Conservation (phyloP, 1,140 invertebrate species). For the Zeugodacus cucurbitae region DNA sequence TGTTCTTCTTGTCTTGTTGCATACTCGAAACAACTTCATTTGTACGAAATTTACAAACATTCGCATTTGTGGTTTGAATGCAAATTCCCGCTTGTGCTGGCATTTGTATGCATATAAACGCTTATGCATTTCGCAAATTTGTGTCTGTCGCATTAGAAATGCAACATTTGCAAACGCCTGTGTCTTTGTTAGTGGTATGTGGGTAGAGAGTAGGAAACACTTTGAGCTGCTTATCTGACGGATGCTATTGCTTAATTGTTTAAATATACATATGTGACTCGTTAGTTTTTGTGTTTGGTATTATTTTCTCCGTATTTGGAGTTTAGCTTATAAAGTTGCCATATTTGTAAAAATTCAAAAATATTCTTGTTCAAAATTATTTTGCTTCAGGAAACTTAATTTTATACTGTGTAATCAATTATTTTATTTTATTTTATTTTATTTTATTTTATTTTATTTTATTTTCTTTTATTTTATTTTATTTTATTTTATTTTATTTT, state of each 20-base stretch:
- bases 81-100: neutral
- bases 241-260: constrained; percentile 5
- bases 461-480: neutral
- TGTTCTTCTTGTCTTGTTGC: neutral
- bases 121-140: neutral
- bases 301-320: neutral
- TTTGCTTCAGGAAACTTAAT: too few relatives aligned
- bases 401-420: too few relatives aligned
- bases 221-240: neutral
- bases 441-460: too few relatives aligned
- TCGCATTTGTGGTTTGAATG: neutral
- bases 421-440: too few relatives aligned
- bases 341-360: neutral
- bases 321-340: neutral
- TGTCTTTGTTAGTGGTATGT: neutral
- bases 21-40: constrained; percentile 5
- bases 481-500: neutral
- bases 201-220: constrained; percentile 5
- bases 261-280: neutral
- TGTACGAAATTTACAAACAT: neutral
- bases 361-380: neutral
- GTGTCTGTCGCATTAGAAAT: constrained; percentile 17
- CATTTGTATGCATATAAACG: neutral
- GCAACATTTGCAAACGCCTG: neutral
- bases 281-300: neutral